Evolutionary conservation across 1,140 invertebrate species (phyloP), one percentile per base, ranked within the genome.

Genomic region (Fopius arisanus): DNA sequence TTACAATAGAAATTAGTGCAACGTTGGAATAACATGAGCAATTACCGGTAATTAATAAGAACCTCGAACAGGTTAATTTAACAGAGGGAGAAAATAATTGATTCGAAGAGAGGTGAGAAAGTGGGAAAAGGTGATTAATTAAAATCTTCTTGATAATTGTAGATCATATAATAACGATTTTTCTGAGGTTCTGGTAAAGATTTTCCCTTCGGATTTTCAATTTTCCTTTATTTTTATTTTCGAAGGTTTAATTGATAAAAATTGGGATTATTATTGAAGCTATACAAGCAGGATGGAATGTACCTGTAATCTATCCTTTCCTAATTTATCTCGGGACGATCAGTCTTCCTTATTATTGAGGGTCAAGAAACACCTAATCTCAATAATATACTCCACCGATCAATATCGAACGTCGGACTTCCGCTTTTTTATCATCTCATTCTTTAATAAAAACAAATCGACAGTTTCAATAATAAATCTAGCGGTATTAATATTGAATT

Each of bases 241-340:
- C 43, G 6, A 5, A 12, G 7, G 4, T 43, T 48, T 48, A 6
- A 48, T 48, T 48, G 43, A 48, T 48, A 48, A 48, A 48, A 48
- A 48, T 48, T 19, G 43, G 43, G 33, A 37, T 37, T 48, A 48
- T 48, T 48, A 71, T 65, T 59, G 26, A 59, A 59, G 40, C 67
- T 65, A 65, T 70, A 70, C 70, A 68, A 75, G 67, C 72, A 43
- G 72, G 43, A 73, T 73, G 72, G 72, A 73, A 73, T 73, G 72
- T 73, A 67, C 67, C 71, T 66, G 41, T 67, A 33, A 4, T 4
- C 9, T 33, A 33, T 33, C 3, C 9, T 33, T 33, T 3, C 31
- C 3, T 33, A 33, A 33, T 33, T 33, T 33, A 4, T 37, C 43
- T 48, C 43, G 7, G 7, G 43, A 7, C 4, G 14, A 7, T 12